Conservation (phyloP, 2,797 vertebrate species). For the Xerus rutilus region DNA sequence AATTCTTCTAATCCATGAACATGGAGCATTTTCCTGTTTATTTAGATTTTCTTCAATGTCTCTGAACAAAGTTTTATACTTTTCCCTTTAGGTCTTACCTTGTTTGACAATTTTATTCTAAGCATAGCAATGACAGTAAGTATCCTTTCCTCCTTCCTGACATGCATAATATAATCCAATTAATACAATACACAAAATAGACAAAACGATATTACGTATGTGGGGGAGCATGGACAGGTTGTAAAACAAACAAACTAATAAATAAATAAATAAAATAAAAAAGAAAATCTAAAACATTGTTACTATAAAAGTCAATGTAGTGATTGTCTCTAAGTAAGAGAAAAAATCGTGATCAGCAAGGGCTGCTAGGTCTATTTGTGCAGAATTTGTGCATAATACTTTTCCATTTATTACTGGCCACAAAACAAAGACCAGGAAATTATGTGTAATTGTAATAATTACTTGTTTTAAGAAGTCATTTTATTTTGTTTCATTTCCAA, state of each 20-base stretch:
- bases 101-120: slow-evolving; percentile 15
- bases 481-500: slow-evolving; percentile 11
- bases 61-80: slow-evolving; percentile 13
- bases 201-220: neutral
- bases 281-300: neutral
- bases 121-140: neutral
- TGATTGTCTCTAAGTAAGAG: neutral
- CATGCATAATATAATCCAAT: neutral
- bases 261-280: neutral
- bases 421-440: slow-evolving; percentile 36
- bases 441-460: neutral
- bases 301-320: neutral
- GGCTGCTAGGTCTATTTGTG: neutral
- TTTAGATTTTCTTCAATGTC: neutral
- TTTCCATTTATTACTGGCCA: neutral
- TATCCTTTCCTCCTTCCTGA: slow-evolving; percentile 1
- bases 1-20: slow-evolving; percentile 34
- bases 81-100: neutral
- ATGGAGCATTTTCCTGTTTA: neutral
- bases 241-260: neutral
- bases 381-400: neutral
- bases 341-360: neutral
- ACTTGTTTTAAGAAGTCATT: slow-evolving; percentile 21
- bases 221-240: neutral
- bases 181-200: slow-evolving; percentile 23